Evolutionary conservation across 2,797 vertebrate genomes (phyloP).

Genomic region (Sebastes iracundus): DNA sequence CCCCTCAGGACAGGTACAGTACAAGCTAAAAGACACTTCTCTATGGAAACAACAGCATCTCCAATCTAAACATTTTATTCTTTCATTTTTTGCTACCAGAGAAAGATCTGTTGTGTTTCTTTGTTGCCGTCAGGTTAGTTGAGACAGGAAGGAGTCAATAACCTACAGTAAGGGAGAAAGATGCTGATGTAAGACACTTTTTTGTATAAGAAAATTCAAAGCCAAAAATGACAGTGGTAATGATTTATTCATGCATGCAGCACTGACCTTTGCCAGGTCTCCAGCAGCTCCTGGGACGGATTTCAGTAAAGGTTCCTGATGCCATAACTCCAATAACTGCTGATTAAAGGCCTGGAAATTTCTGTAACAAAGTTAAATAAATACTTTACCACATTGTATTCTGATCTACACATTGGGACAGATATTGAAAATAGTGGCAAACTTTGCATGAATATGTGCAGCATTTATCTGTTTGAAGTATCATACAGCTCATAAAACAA

Average conservation of each 20-base stretch:
- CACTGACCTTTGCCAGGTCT: slow-evolving; percentile 89
- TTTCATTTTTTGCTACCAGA: background rate
- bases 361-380: slow-evolving; percentile 70
- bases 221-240: background rate
- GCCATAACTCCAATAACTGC: slow-evolving; percentile 88
- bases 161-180: slow-evolving; percentile 71
- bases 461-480: background rate
- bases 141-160: slow-evolving; percentile 89
- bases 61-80: background rate
- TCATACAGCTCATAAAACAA: slow-evolving; percentile 9
- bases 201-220: background rate
- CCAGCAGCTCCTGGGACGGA: slow-evolving; percentile 88
- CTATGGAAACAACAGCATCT: slow-evolving; percentile 13
- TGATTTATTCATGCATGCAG: background rate
- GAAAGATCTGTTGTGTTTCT: background rate
- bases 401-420: background rate
- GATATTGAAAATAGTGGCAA: background rate
- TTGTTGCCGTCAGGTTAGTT: slow-evolving; percentile 80
- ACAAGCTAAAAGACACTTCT: background rate
- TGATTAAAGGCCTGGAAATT: slow-evolving; percentile 90
- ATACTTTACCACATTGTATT: background rate
- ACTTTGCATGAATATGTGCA: background rate
- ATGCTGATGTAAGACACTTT: background rate
- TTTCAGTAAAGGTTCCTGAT: slow-evolving; percentile 85
- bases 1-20: background rate